Conservation (phyloP, 2,888 invertebrate species). For the Nezara viridula region DNA sequence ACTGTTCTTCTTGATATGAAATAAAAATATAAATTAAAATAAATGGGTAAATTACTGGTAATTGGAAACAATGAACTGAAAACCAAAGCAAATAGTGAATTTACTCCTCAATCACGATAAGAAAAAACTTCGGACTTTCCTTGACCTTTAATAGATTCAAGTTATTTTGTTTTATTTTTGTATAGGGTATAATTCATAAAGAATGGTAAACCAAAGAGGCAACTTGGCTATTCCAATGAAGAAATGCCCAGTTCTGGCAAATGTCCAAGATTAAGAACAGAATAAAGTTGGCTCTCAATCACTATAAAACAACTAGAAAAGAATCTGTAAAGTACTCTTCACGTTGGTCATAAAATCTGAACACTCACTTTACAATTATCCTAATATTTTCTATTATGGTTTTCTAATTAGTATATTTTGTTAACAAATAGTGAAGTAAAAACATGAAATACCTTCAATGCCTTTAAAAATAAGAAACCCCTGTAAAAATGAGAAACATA, state of each 20-base stretch:
- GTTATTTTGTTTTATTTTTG: background rate
- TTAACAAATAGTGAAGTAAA: background rate
- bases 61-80: background rate
- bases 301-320: background rate
- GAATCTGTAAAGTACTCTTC: background rate
- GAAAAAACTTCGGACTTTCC: background rate
- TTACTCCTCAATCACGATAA: too few species aligned
- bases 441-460: background rate
- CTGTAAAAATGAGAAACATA: too few species aligned
- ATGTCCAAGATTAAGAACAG: background rate
- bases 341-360: background rate
- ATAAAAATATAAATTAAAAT: background rate
- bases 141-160: background rate
- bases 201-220: background rate
- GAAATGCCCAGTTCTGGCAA: constrained; percentile 23
- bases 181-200: background rate
- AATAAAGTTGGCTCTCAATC: constrained; percentile 26
- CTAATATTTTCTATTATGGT: background rate
- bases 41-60: too few species aligned
- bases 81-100: background rate
- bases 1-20: background rate
- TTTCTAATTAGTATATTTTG: background rate
- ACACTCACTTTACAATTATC: background rate
- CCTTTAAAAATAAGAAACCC: too few species aligned
- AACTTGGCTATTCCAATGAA: constrained; percentile 13